Base-by-base conservation (phyloP, 2,113 vertebrate species). In the Cromileptes altivelis region DNA sequence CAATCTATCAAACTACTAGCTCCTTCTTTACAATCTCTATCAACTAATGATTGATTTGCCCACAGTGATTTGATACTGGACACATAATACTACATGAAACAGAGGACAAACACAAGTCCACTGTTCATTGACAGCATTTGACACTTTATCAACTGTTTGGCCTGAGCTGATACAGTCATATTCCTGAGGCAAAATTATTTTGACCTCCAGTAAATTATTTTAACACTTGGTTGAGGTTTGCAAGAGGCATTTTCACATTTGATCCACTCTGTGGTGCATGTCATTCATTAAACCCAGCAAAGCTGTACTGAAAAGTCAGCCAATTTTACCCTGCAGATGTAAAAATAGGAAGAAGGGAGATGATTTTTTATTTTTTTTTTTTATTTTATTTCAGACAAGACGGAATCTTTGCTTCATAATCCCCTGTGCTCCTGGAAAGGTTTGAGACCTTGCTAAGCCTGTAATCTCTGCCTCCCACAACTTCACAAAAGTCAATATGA, bases 381-480 rank as follows among this genome's bases (percentile, higher is more conserved):
- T 81, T 79, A 73, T 85, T 79, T 74, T 64, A 40, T 69, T 79
- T 65, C 61, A 86, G 81, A 86, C 72, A 81, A 86, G 75, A 81
- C 74, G 4, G 70, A 85, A 84, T 90, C 87, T 89, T 85, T 85
- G 74, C 86, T 78, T 79, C 60, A 70, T 92, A 93, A 93, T 92
- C 92, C 84, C 78, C 81, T 84, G 50, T 78, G 74, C 79, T 89
- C 61, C 85, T 85, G 88, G 84, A 89, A 89, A 93, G 86, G 90
- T 91, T 92, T 88, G 89, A 87, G 88, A 89, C 86, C 88, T 88
- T 65, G 75, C 86, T 92, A 89, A 92, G 85, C 90, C 88, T 92
- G 82, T 94, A 92, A 93, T 93, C 91, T 94, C 90, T 87, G 85
- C 85, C 88, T 92, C 89, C 88, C 90, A 92, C 90, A 91, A 90